These are phyloP conservation scores for Lasiommata megera DNA, from an alignment of 2,888 invertebrate species.

Conservation along the genomic window DNA sequence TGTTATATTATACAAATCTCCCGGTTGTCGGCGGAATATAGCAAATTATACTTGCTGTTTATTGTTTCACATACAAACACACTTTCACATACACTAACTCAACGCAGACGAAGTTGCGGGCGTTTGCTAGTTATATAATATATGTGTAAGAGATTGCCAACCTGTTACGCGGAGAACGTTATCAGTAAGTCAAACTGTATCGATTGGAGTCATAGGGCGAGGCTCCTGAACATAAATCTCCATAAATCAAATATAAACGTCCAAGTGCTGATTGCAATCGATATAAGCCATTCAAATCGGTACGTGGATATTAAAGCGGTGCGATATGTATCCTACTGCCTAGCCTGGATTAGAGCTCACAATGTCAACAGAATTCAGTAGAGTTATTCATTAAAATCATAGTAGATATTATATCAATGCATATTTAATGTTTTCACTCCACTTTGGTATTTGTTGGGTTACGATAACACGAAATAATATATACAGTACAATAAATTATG, in stretches of 20 bases:
- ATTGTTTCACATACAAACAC: too few species aligned
- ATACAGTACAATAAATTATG: too few species aligned
- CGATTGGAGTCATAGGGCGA: conserved; percentile 8
- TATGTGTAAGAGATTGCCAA: background rate
- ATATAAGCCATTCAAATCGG: conserved; percentile 16
- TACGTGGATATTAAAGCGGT: conserved; percentile 12
- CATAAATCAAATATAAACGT: conserved; percentile 15
- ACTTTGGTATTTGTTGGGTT: too few species aligned
- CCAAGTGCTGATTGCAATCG: conserved; percentile 16
- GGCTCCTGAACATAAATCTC: conserved; percentile 7
- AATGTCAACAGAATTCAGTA: conserved; percentile 9
- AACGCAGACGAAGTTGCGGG: too few species aligned
- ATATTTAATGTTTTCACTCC: background rate
- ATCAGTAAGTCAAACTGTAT: background rate
- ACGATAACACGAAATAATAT: too few species aligned
- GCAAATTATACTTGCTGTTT: too few species aligned
- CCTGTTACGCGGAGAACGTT: conserved; percentile 1
- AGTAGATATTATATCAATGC: background rate
- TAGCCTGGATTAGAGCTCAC: conserved; percentile 4
- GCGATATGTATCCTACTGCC: conserved; percentile 12
- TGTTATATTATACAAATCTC: too few species aligned
- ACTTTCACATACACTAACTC: too few species aligned
- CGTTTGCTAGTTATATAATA: too few species aligned
- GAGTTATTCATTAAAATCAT: conserved; percentile 6
- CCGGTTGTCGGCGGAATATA: too few species aligned